These are phyloP conservation scores for Parambassis ranga DNA, from an alignment of 2,797 vertebrate genomes.

Conservation along the genomic window DNA sequence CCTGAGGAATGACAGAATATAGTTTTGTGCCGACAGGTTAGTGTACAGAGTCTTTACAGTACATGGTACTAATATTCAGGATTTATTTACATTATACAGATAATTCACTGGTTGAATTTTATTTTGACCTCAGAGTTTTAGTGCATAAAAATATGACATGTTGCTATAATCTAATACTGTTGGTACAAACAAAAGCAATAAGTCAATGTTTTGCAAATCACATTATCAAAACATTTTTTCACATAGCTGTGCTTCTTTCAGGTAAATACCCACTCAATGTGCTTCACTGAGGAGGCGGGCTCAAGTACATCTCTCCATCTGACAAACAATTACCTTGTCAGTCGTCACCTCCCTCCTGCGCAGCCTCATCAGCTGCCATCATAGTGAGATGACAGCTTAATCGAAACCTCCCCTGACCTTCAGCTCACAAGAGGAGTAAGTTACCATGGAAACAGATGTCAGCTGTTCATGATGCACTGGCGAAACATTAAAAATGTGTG, in stretches of 20 bases:
- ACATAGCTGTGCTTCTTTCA: neutral
- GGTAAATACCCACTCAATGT: neutral
- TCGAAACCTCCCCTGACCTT: slow-evolving; percentile 33
- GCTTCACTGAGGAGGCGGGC: neutral
- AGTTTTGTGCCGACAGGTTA: slow-evolving; percentile 13
- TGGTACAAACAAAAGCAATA: too few relatives aligned
- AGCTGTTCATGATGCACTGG: neutral
- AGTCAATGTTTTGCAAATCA: too few relatives aligned
- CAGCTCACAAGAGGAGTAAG: neutral
- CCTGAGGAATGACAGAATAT: slow-evolving; percentile 52
- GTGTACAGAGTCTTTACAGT: neutral
- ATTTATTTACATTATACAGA: neutral
- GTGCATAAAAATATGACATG: too few relatives aligned
- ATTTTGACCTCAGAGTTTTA: too few relatives aligned
- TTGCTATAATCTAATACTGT: too few relatives aligned
- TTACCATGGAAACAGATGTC: slow-evolving; percentile 35
- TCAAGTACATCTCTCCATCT: neutral
- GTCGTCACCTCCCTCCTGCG: slow-evolving; percentile 41
- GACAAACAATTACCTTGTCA: slow-evolving; percentile 51
- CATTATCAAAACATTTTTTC: neutral
- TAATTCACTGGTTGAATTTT: neutral
- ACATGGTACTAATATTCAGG: neutral
- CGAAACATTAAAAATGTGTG: neutral
- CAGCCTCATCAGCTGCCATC: slow-evolving; percentile 32
- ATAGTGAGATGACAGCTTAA: slow-evolving; percentile 35